Conservation (phyloP, 2,113 vertebrate species). For the Atrichornis clamosus region DNA sequence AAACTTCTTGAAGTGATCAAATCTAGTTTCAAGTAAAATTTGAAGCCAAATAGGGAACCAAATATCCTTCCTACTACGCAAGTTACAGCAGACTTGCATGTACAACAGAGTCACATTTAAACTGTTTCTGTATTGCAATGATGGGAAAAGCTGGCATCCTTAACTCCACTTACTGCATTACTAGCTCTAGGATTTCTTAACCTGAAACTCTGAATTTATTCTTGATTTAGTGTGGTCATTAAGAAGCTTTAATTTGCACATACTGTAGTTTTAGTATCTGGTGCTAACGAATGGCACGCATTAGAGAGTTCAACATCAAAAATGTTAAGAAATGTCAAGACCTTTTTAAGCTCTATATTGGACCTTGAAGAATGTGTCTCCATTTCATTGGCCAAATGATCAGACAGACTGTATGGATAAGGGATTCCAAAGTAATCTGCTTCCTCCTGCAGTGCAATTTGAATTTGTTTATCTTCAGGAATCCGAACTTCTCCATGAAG, state of each 20-base stretch:
- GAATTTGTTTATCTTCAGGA: slow-evolving; percentile 65
- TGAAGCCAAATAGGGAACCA: neutral
- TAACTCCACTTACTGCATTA: neutral
- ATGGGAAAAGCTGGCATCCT: neutral
- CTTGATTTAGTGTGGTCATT: neutral
- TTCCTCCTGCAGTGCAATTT: slow-evolving; percentile 71
- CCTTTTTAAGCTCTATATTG: slow-evolving; percentile 77
- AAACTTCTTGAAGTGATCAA: neutral
- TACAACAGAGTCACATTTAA: neutral
- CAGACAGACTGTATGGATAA: slow-evolving; percentile 72
- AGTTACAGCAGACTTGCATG: neutral
- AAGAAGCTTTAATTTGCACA: neutral
- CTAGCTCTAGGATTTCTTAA: neutral
- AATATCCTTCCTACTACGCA: neutral
- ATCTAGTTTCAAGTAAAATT: neutral
- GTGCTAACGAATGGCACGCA: neutral
- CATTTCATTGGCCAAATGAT: slow-evolving; percentile 79
- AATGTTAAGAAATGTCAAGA: slow-evolving; percentile 54
- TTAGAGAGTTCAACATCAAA: neutral
- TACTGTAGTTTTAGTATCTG: neutral
- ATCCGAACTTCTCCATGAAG: slow-evolving; percentile 75
- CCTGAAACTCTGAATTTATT: neutral
- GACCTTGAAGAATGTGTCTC: slow-evolving; percentile 73
- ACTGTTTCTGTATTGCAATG: neutral
- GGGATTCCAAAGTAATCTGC: slow-evolving; percentile 81